phyloP scores from a whole-genome alignment of 2,888 invertebrate genomes.

The Mesorhabditis spiculigera region DNA sequence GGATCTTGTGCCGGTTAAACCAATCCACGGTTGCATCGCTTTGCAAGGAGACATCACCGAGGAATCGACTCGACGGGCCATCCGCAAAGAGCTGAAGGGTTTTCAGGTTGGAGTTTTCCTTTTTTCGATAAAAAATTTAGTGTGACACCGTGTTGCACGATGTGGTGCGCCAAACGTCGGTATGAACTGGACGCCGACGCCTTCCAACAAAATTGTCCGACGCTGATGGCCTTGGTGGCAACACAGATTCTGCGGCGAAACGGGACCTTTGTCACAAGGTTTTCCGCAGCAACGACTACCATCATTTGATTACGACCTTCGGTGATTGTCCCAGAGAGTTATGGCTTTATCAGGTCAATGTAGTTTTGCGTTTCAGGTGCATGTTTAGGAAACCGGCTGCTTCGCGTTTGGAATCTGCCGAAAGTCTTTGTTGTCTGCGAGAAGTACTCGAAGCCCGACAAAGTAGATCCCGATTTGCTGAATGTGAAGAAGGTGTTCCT shows the following conservation, averaged over 20 bases:
- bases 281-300: constrained; percentile 92
- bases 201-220: constrained; percentile 73
- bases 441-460: constrained; percentile 79
- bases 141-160: constrained; percentile 87
- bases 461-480: constrained; percentile 81
- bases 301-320: constrained; percentile 87
- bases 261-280: constrained; percentile 91
- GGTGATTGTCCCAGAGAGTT: constrained; percentile 89
- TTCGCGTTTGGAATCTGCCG: constrained; percentile 94
- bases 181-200: constrained; percentile 93
- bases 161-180: constrained; percentile 95
- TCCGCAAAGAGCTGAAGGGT: constrained; percentile 49
- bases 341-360: constrained; percentile 12
- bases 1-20: constrained; percentile 88
- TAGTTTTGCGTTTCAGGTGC: constrained; percentile 66
- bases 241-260: constrained; percentile 82
- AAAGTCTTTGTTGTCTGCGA: constrained; percentile 98
- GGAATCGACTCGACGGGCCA: constrained; percentile 66
- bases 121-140: constrained; percentile 1
- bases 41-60: constrained; percentile 93
- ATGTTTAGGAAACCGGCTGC: constrained; percentile 98
- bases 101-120: constrained; percentile 37
- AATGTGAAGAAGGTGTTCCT: constrained; percentile 89
- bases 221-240: constrained; percentile 84
- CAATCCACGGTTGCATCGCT: constrained; percentile 83